Conservation (phyloP, 1,140 invertebrate species). For the Acyrthosiphon pisum region DNA sequence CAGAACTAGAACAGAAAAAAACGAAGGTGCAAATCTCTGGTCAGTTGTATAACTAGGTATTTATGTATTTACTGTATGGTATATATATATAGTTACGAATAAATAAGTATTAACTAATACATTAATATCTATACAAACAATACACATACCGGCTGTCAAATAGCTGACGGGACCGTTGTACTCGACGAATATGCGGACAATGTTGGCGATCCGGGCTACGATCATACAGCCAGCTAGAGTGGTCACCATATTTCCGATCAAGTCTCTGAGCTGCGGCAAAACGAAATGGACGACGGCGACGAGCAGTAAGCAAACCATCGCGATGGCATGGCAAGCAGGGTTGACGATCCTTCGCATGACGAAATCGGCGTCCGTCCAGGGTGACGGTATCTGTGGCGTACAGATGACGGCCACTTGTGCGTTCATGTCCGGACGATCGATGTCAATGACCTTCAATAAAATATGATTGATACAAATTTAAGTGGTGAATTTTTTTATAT, state of each 20-base stretch:
- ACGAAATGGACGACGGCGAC: constrained; percentile 84
- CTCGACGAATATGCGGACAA: constrained; percentile 80
- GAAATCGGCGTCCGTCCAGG: constrained; percentile 76
- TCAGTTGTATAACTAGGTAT: not conserved
- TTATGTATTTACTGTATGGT: not conserved
- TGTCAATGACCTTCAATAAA: constrained; percentile 1
- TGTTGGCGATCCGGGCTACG: constrained; percentile 75
- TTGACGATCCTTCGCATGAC: constrained; percentile 77
- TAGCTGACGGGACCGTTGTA: constrained; percentile 80
- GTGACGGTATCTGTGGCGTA: constrained; percentile 70
- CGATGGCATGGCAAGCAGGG: constrained; percentile 76
- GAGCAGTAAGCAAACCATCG: constrained; percentile 74
- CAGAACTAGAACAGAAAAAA: not conserved
- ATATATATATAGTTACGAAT: not conserved
- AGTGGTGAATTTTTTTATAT: not conserved
- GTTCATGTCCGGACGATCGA: constrained; percentile 59
- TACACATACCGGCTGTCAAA: constrained; percentile 73
- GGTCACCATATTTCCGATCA: constrained; percentile 83
- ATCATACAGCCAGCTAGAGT: constrained; percentile 79
- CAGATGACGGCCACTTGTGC: constrained; percentile 78
- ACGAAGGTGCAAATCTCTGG: not conserved
- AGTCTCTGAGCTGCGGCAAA: constrained; percentile 79
- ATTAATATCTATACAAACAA: not conserved
- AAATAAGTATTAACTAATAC: not conserved
- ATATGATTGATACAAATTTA: not conserved